Percentiles rank a stretch among this genome's conserved stretches.
phyloP scores from a whole-genome alignment of 2,888 invertebrate species.

The Xestia c-nigrum region DNA sequence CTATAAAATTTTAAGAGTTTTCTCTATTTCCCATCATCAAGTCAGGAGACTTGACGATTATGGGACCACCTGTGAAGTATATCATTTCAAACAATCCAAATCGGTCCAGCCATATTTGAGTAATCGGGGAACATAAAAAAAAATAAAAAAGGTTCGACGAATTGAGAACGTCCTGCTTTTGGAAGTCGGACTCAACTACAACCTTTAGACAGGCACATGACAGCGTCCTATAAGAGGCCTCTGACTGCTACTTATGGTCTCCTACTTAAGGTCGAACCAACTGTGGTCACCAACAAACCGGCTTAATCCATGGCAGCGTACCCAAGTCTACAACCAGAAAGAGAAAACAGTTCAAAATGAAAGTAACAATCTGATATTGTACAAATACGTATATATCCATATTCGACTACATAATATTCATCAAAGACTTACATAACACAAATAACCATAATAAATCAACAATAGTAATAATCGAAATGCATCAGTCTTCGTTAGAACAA shows the following conservation, averaged over 20 bases:
- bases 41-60: too few relatives aligned
- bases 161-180: too few relatives aligned
- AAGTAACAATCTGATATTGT: constrained; percentile 18
- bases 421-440: constrained; percentile 43
- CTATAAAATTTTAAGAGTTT: too few relatives aligned
- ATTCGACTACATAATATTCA: constrained; percentile 37
- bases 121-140: too few relatives aligned
- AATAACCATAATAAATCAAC: constrained; percentile 42
- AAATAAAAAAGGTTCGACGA: too few relatives aligned
- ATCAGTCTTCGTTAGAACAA: constrained; percentile 54
- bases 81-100: too few relatives aligned
- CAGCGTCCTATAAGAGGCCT: not conserved
- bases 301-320: not conserved
- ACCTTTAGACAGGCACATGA: not conserved
- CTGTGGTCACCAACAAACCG: not conserved
- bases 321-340: not conserved
- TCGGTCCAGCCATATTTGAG: too few relatives aligned
- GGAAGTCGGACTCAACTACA: not conserved
- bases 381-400: not conserved
- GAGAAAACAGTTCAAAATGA: constrained; percentile 15
- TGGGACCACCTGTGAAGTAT: too few relatives aligned
- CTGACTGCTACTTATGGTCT: not conserved
- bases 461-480: constrained; percentile 43
- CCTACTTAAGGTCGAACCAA: not conserved
- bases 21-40: too few relatives aligned